Conservation (phyloP, 2,888 invertebrate species). For the Labia minor region DNA sequence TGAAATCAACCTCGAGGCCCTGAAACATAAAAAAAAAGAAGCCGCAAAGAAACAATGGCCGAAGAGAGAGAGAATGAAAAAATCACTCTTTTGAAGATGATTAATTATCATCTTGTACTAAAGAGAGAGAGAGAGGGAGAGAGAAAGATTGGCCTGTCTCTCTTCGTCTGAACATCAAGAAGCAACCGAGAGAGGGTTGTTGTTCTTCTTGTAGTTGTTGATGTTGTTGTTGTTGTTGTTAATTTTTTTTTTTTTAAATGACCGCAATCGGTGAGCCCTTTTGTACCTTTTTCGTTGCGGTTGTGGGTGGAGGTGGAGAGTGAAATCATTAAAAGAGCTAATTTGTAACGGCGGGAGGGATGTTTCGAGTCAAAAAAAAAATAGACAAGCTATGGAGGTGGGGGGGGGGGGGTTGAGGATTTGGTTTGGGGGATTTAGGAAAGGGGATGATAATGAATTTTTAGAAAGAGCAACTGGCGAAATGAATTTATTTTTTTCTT, state of each 20-base stretch:
- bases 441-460: constrained; percentile 1
- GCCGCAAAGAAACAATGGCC: neutral
- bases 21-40: neutral
- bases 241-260: neutral
- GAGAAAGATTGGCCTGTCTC: neutral
- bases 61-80: neutral
- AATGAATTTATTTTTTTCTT: neutral
- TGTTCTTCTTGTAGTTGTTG: neutral
- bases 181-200: constrained; percentile 13
- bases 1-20: neutral
- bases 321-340: constrained; percentile 5
- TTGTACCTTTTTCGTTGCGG: neutral
- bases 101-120: neutral
- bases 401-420: neutral
- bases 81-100: constrained; percentile 2
- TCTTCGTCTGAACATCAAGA: neutral
- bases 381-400: neutral
- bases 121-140: too few species aligned
- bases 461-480: constrained; percentile 4
- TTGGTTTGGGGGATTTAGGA: neutral
- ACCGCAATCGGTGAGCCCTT: constrained; percentile 8
- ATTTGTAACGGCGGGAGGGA: constrained; percentile 13
- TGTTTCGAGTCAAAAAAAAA: neutral
- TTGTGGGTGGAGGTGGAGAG: neutral
- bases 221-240: neutral